Evolutionary conservation across 2,113 vertebrate genomes (phyloP).

Genomic region (Chascanopsetta lugubris): DNA sequence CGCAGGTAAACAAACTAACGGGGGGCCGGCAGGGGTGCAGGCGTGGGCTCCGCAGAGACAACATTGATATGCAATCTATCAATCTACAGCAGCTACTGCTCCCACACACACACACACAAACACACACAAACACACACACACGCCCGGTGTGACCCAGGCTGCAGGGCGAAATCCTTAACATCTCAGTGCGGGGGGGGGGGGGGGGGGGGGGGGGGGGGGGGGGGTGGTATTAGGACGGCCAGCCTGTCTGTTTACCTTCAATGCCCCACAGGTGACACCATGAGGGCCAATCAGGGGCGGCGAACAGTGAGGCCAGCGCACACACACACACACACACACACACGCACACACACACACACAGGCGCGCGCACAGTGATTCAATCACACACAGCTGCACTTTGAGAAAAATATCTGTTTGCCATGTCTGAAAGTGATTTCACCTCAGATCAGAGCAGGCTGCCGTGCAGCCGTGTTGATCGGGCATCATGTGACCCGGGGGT

Average conservation of each 20-base stretch:
- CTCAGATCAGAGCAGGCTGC: slow-evolving; percentile 14
- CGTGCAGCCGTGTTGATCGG: slow-evolving; percentile 34
- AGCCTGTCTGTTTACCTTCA: slow-evolving; percentile 37
- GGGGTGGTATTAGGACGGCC: slow-evolving; percentile 37
- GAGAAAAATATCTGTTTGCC: slow-evolving; percentile 11
- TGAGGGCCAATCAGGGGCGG: neutral
- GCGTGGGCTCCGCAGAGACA: slow-evolving; percentile 45
- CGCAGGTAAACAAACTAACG: slow-evolving; percentile 65
- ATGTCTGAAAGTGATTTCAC: slow-evolving; percentile 24
- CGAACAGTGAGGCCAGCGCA: neutral
- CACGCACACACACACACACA: slow-evolving; percentile 18
- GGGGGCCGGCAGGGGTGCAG: slow-evolving; percentile 56
- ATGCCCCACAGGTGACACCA: slow-evolving; percentile 38
- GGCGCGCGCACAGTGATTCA: slow-evolving; percentile 14
- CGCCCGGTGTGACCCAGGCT: slow-evolving; percentile 23
- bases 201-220: slow-evolving; percentile 32
- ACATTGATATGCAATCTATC: slow-evolving; percentile 71
- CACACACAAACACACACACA: slow-evolving; percentile 18
- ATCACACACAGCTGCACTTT: slow-evolving; percentile 1
- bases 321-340: neutral
- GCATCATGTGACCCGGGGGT: slow-evolving; percentile 65
- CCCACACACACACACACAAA: slow-evolving; percentile 28
- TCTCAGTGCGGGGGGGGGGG: slow-evolving; percentile 32
- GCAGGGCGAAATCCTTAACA: slow-evolving; percentile 46
- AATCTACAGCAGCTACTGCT: slow-evolving; percentile 55